Conservation (phyloP, 2,113 vertebrate genomes). For the Myotis lucifugus region DNA sequence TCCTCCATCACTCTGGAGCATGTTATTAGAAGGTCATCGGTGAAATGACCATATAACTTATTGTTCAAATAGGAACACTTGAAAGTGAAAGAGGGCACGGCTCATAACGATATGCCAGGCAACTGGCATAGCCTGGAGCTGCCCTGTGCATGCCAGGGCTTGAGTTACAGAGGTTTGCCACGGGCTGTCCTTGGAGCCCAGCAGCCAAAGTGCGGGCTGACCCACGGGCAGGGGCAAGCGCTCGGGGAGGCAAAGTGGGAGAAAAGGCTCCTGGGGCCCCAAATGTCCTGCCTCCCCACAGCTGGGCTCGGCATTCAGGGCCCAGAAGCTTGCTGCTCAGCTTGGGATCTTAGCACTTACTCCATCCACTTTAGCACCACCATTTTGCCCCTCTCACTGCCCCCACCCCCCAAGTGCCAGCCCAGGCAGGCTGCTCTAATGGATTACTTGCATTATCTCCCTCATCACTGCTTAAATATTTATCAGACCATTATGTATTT, state of each 20-base stretch:
- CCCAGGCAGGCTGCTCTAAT: constrained; percentile 84
- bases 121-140: neutral
- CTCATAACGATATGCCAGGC: neutral
- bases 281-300: neutral
- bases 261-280: neutral
- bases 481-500: constrained; percentile 92
- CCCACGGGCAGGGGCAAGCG: rapidly evolving
- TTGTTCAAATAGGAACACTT: neutral
- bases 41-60: neutral
- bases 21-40: neutral
- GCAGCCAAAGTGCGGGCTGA: neutral
- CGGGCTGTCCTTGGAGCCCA: neutral
- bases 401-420: neutral
- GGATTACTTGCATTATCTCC: constrained; percentile 90
- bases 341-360: constrained; percentile 83
- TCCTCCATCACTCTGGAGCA: neutral
- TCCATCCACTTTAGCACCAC: constrained; percentile 81
- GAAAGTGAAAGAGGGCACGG: neutral
- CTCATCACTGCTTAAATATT: constrained; percentile 93
- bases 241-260: neutral
- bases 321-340: constrained; percentile 75
- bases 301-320: neutral
- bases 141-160: neutral
- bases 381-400: neutral
- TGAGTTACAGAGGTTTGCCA: neutral